phyloP scores from a whole-genome alignment of 1,140 invertebrate species.

The Caenorhabditis remanei region DNA sequence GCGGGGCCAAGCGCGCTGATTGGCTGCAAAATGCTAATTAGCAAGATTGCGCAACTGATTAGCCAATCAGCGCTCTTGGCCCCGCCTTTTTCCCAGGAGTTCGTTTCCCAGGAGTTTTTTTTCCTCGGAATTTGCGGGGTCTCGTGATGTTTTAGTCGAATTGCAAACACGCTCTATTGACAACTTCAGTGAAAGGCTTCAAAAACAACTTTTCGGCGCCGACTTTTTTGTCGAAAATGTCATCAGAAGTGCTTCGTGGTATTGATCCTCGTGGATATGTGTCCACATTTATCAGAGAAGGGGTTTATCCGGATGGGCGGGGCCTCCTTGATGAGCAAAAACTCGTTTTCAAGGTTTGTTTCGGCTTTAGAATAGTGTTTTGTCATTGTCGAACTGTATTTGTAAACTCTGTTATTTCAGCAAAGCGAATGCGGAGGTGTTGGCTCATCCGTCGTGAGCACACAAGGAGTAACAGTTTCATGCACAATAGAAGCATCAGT shows the following conservation, averaged over 20 bases:
- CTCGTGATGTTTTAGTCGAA: not conserved
- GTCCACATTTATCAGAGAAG: conserved; percentile 15
- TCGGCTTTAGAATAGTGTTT: not conserved
- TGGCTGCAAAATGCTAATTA: too few relatives aligned
- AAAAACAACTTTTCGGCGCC: not conserved
- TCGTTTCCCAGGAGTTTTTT: too few relatives aligned
- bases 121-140: not conserved
- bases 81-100: too few relatives aligned
- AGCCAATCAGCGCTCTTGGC: too few relatives aligned
- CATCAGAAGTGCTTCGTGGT: conserved; percentile 37
- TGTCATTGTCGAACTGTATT: not conserved
- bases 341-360: conserved; percentile 28
- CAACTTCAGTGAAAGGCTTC: not conserved
- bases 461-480: conserved; percentile 19
- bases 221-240: not conserved
- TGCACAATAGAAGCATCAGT: conserved; percentile 39
- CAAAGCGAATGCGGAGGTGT: conserved; percentile 45
- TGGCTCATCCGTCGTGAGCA: conserved; percentile 31
- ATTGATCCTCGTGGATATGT: conserved; percentile 26
- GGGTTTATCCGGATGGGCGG: conserved; percentile 17
- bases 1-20: too few relatives aligned
- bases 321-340: conserved; percentile 46
- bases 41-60: too few relatives aligned
- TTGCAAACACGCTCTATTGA: not conserved
- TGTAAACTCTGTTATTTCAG: not conserved